Conservation (phyloP, 2,888 invertebrate genomes). For the Chrysomela aeneicollis region DNA sequence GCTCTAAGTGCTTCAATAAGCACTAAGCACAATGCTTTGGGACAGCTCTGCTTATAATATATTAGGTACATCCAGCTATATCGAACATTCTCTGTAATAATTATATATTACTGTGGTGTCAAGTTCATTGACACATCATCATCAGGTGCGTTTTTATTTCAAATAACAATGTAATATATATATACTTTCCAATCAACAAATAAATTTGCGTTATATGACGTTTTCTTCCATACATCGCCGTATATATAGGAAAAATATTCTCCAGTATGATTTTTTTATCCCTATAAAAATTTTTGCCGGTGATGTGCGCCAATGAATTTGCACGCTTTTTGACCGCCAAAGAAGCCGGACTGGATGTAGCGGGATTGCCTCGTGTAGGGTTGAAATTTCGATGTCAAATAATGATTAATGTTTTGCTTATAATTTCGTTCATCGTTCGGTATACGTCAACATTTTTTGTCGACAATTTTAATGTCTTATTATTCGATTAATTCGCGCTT, state of each 20-base stretch:
- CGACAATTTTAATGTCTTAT: slow-evolving; percentile 49
- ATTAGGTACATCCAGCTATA: no score
- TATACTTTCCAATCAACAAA: no score
- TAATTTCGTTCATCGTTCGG: slow-evolving; percentile 46
- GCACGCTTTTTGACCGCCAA: slow-evolving; percentile 40
- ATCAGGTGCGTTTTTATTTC: no score
- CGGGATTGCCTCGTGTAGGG: slow-evolving; percentile 44
- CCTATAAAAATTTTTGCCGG: background rate
- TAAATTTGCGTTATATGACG: no score
- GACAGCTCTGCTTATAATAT: no score
- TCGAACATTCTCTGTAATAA: no score
- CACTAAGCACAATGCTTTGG: no score
- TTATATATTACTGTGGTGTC: no score
- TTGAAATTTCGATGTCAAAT: slow-evolving; percentile 56
- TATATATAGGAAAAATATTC: background rate
- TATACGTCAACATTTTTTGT: slow-evolving; percentile 48
- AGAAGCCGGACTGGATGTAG: slow-evolving; percentile 36
- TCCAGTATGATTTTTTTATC: background rate
- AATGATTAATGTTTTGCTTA: slow-evolving; percentile 58
- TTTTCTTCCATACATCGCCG: no score
- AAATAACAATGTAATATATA: no score
- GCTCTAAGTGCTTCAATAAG: no score
- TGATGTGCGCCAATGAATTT: slow-evolving; percentile 19
- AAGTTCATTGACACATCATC: no score
- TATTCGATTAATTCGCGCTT: slow-evolving; percentile 47